Evolutionary conservation across 2,113 vertebrate species (phyloP).

Genomic region (Arenaria interpres): DNA sequence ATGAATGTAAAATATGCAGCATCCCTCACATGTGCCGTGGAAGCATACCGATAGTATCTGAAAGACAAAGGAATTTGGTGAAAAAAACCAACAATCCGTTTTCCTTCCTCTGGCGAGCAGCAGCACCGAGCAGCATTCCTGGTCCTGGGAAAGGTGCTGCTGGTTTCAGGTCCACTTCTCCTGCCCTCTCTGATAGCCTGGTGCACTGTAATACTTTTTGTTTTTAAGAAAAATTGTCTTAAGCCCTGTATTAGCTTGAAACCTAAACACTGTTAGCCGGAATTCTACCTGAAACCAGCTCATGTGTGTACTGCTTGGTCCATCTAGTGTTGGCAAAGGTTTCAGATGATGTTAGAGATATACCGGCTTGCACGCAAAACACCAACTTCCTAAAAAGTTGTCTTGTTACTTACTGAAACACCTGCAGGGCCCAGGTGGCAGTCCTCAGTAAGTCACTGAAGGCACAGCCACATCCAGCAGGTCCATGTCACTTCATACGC

Average conservation of each 20-base stretch:
- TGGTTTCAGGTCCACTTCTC: not conserved
- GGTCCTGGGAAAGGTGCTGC: not conserved
- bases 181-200: not conserved
- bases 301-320: not conserved
- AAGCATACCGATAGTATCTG: slow-evolving; percentile 57
- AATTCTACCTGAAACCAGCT: not conserved
- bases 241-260: not conserved
- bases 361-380: not conserved
- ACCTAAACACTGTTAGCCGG: accelerated
- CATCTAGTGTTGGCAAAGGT: not conserved
- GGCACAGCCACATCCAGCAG: not conserved
- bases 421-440: accelerated
- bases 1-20: slow-evolving; percentile 49
- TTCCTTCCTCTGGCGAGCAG: not conserved
- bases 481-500: accelerated
- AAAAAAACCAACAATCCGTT: not conserved
- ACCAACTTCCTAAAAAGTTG: not conserved
- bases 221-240: not conserved
- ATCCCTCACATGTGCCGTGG: not conserved
- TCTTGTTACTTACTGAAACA: not conserved
- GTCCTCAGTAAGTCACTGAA: accelerated
- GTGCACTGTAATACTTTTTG: accelerated
- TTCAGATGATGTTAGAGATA: accelerated
- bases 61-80: slow-evolving; percentile 48
- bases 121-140: not conserved